A percentile compares a stretch with the other conserved stretches of the same genome.
Evolutionary conservation across 2,113 vertebrate genomes (phyloP).

Genomic region (Phrynosoma platyrhinos): DNA sequence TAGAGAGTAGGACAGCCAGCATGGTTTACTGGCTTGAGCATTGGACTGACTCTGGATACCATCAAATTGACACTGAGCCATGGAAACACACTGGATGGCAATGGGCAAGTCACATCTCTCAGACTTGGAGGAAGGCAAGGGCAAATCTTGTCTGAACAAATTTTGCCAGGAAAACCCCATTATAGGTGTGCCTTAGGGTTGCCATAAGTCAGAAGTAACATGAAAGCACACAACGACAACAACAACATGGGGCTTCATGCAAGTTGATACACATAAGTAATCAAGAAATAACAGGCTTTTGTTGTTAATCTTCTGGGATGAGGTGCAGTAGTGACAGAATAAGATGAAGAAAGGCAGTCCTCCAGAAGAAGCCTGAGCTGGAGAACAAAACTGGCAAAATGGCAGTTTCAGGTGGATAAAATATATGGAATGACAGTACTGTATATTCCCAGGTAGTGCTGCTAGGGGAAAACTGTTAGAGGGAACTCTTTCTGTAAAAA

Average conservation of each 20-base stretch:
- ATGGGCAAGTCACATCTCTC: no score
- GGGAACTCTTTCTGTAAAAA: not conserved
- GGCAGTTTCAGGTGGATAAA: not conserved
- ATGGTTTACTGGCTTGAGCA: not conserved
- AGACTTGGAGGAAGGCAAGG: no score
- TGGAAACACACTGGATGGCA: not conserved
- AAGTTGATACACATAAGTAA: not conserved
- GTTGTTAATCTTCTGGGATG: no score
- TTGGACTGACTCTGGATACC: no score
- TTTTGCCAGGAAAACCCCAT: no score
- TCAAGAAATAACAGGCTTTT: no score
- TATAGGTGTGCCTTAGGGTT: no score
- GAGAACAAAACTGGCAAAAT: not conserved
- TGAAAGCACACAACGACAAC: no score
- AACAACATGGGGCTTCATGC: not conserved
- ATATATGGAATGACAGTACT: slow-evolving; percentile 9
- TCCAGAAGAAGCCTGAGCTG: not conserved
- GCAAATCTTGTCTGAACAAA: no score
- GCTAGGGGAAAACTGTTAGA: not conserved
- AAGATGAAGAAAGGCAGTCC: not conserved
- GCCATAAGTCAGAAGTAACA: no score
- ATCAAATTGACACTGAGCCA: not conserved
- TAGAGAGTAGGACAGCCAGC: not conserved
- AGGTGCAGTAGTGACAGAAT: no score
- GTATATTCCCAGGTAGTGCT: not conserved